Conservation (phyloP, 1,140 invertebrate species). For the Conus betulinus region DNA sequence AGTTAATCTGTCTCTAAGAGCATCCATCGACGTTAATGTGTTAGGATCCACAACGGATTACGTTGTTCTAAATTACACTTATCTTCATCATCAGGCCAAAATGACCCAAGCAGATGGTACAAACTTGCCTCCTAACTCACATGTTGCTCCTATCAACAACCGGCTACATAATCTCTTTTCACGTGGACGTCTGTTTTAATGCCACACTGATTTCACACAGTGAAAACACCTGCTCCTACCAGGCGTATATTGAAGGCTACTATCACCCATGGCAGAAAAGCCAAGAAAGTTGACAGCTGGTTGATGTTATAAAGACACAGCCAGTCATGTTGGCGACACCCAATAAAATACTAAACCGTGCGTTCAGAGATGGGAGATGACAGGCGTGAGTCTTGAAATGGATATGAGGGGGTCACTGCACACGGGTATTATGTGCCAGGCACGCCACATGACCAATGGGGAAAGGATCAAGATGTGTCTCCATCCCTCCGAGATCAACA, state of each 20-base stretch:
- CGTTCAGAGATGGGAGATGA: background rate
- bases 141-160: conserved; percentile 19
- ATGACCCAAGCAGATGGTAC: too few relatives aligned
- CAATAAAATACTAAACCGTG: background rate
- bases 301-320: background rate
- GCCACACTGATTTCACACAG: too few relatives aligned
- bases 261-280: background rate
- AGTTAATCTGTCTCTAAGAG: background rate
- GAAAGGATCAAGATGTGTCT: conserved; percentile 9
- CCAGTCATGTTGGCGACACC: background rate
- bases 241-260: background rate
- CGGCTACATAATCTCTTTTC: conserved; percentile 26
- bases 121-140: background rate
- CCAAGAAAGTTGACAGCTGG: too few relatives aligned
- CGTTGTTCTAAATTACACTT: too few relatives aligned
- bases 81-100: too few relatives aligned
- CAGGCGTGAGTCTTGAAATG: background rate
- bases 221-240: background rate
- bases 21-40: background rate
- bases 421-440: background rate
- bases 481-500: background rate
- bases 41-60: background rate
- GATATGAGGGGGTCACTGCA: conserved; percentile 19
- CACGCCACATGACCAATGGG: background rate
- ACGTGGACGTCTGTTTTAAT: conserved; percentile 5